These are phyloP conservation scores for Melipona beecheii DNA, from an alignment of 2,888 invertebrate genomes.

Conservation along the genomic window DNA sequence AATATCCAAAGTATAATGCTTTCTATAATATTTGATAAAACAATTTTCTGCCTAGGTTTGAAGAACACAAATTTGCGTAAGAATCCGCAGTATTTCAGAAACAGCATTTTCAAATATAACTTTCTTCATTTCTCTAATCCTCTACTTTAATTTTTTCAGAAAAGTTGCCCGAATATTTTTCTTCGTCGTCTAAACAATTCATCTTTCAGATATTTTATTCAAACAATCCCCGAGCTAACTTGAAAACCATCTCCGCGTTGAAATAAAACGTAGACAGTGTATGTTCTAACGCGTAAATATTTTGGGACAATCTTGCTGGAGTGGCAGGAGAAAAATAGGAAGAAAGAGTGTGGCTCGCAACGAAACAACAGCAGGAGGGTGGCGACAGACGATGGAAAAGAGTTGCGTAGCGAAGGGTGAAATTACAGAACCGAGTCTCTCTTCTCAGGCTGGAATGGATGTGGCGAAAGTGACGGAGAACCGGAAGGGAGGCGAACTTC, in stretches of 20 bases:
- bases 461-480: neutral
- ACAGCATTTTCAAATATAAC: no score
- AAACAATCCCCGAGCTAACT: neutral
- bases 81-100: no score
- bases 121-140: no score
- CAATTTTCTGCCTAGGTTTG: no score
- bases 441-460: neutral
- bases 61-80: no score
- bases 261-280: neutral
- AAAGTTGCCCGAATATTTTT: no score
- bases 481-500: neutral
- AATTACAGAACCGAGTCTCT: constrained; percentile 13
- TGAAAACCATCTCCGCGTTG: neutral
- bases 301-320: neutral
- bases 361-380: neutral
- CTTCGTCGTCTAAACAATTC: neutral
- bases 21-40: no score
- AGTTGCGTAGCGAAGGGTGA: constrained; percentile 7
- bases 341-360: neutral
- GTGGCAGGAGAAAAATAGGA: constrained; percentile 2
- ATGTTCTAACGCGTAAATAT: neutral
- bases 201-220: neutral
- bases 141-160: no score
- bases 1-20: no score
- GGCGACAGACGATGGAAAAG: constrained; percentile 4